A percentile compares a stretch with the other conserved stretches of the same genome.
phyloP scores from a whole-genome alignment of 2,888 invertebrate genomes.

The Phrixothrix hirtus region DNA sequence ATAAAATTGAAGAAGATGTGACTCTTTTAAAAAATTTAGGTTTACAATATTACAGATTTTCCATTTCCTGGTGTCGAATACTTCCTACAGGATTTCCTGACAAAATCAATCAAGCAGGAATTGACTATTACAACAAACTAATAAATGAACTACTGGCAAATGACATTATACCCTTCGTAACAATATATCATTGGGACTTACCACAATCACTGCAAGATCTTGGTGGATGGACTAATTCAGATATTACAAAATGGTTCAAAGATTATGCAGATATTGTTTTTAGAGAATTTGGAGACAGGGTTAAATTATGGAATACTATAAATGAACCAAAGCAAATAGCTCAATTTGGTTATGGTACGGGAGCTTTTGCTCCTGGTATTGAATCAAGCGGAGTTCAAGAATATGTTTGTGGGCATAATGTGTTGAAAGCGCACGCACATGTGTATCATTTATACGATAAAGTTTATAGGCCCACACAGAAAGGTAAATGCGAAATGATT shows the following conservation, averaged over 20 bases:
- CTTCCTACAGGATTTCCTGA: constrained; percentile 61
- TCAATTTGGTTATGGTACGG: constrained; percentile 42
- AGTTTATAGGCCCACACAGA: constrained; percentile 53
- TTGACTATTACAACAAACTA: constrained; percentile 65
- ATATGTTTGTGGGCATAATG: constrained; percentile 66
- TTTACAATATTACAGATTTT: constrained; percentile 61
- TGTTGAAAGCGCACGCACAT: constrained; percentile 67
- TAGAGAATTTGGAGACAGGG: constrained; percentile 42
- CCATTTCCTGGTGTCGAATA: constrained; percentile 68
- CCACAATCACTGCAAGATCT: constrained; percentile 56
- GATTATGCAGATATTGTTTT: constrained; percentile 62
- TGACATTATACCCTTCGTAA: constrained; percentile 63
- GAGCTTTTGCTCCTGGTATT: constrained; percentile 56
- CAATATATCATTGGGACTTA: constrained; percentile 70
- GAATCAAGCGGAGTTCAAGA: constrained; percentile 59
- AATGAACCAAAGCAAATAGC: constrained; percentile 57
- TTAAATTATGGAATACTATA: constrained; percentile 59
- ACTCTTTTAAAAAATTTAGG: constrained; percentile 59
- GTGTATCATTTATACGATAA: constrained; percentile 63
- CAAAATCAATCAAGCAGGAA: constrained; percentile 63
- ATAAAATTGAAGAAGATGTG: constrained; percentile 36
- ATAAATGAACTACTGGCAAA: constrained; percentile 58
- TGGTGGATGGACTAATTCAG: constrained; percentile 30
- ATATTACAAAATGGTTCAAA: constrained; percentile 56
- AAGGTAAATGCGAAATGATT: constrained; percentile 24